phyloP scores from a whole-genome alignment of 2,113 vertebrate species.

The pig (Sus scrofa) region T2T-Sscrofa CM000818.6:27304501-27305000 shows the following conservation, averaged over 20 bases:
- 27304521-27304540: background rate
- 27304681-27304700: no score
- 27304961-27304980: no score
- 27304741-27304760: no score
- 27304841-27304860: background rate
- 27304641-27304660: fast-evolving
- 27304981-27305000: no score
- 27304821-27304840: background rate
- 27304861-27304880: background rate
- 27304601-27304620: background rate
- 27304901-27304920: no score
- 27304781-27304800: background rate
- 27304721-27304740: no score
- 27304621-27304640: background rate
- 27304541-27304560: background rate
- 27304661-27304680: no score
- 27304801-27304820: background rate
- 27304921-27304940: no score
- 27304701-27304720: no score
- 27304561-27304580: background rate
- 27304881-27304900: background rate
- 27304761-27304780: background rate
- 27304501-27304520: background rate
- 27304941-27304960: no score
- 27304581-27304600: background rate